Percentiles rank a stretch among this genome's conserved stretches.
phyloP scores from a whole-genome alignment of 1,140 invertebrate species.

The Pachypsylla venusta region DNA sequence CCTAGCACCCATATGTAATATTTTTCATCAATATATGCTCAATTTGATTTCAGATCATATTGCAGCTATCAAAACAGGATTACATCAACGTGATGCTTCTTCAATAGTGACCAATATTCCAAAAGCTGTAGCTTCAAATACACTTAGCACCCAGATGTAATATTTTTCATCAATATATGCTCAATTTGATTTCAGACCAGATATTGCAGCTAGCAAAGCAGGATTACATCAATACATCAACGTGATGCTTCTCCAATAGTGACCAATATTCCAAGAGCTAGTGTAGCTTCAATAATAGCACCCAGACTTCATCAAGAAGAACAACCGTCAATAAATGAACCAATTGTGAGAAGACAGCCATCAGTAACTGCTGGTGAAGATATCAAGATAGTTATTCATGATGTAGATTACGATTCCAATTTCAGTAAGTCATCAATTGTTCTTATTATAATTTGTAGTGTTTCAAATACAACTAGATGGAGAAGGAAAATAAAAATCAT shows the following conservation, averaged over 20 bases:
- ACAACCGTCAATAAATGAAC: conserved; percentile 35
- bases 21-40: too few relatives aligned
- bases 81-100: not conserved
- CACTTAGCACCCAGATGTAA: too few relatives aligned
- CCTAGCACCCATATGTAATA: too few relatives aligned
- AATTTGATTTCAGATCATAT: conserved; percentile 18
- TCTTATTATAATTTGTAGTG: not conserved
- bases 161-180: too few relatives aligned
- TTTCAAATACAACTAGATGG: too few relatives aligned
- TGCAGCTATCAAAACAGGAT: conserved; percentile 12
- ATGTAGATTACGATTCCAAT: conserved; percentile 51
- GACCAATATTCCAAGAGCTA: not conserved
- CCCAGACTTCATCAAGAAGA: conserved; percentile 19
- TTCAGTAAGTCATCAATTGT: conserved; percentile 29
- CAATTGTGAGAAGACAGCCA: conserved; percentile 48
- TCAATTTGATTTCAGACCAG: conserved; percentile 20
- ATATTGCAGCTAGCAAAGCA: conserved; percentile 15
- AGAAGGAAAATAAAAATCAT: too few relatives aligned
- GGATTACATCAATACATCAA: conserved; percentile 11
- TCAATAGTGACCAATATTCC: not conserved
- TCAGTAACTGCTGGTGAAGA: conserved; percentile 71
- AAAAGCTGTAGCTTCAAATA: not conserved
- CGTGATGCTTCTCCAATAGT: not conserved
- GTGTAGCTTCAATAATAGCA: not conserved
- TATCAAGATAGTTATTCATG: conserved; percentile 83